Evolutionary conservation across 2,797 vertebrate species (phyloP).

Genomic region (Danionella dracula): DNA sequence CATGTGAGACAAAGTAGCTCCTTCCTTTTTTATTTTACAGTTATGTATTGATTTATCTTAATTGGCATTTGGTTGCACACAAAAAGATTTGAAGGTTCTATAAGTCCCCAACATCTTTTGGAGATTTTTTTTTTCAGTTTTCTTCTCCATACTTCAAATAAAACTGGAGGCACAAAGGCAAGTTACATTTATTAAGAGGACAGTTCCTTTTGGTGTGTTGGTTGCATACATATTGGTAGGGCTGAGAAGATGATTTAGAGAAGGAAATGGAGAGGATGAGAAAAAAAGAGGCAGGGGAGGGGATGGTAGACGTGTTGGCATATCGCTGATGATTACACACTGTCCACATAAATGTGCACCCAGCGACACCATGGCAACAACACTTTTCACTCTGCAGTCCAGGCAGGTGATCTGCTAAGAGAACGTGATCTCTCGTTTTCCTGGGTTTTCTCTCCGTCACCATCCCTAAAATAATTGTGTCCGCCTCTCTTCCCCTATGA

Average conservation of each 20-base stretch:
- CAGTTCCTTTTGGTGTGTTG: background rate
- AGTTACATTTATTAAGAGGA: background rate
- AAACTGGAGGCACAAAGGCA: background rate
- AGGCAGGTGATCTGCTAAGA: constrained; percentile 49
- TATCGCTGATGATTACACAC: constrained; percentile 43
- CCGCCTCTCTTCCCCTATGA: background rate
- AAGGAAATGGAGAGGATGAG: background rate
- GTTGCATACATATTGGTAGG: background rate
- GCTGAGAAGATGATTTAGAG: background rate
- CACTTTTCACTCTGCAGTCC: constrained; percentile 36
- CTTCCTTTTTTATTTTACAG: too few relatives aligned
- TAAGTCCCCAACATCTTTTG: too few relatives aligned
- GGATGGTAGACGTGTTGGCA: constrained; percentile 30
- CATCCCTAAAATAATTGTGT: background rate
- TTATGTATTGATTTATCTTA: too few relatives aligned
- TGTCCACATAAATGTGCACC: constrained; percentile 27
- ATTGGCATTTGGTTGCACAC: too few relatives aligned
- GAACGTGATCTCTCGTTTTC: constrained; percentile 44
- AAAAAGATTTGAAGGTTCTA: too few relatives aligned
- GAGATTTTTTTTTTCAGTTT: too few relatives aligned
- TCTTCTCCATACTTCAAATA: too few relatives aligned
- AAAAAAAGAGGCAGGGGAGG: constrained; percentile 1
- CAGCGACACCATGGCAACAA: constrained; percentile 47
- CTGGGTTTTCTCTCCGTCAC: background rate
- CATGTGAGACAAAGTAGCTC: too few relatives aligned